Conservation (phyloP, 1,140 invertebrate genomes). For the Macrocentrus cingulum region DNA sequence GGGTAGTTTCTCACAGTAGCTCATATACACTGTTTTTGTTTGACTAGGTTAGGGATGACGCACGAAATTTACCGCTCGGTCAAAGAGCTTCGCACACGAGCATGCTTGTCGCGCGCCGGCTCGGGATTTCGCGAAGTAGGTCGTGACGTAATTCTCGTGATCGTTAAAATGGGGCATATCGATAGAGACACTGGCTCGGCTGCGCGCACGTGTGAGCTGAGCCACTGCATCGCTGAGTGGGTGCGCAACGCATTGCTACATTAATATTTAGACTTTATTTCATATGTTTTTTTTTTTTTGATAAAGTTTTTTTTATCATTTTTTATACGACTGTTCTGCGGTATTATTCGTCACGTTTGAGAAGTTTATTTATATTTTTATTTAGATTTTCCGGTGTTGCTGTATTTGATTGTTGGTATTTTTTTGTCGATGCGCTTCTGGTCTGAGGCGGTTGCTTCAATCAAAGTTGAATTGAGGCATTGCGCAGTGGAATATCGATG, state of each 20-base stretch:
- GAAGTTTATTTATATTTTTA: conserved; percentile 8
- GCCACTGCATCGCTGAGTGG: neutral
- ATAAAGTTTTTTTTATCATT: too few species aligned
- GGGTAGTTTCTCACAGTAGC: too few species aligned
- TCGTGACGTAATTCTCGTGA: conserved; percentile 30
- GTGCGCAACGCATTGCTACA: neutral
- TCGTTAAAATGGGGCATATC: conserved; percentile 28
- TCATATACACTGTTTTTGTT: neutral
- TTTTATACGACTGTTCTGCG: too few species aligned
- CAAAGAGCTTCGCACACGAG: neutral
- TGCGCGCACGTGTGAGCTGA: conserved; percentile 8
- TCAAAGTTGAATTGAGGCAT: conserved; percentile 6
- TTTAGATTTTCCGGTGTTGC: neutral
- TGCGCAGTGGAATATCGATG: conserved; percentile 9
- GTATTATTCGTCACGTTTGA: too few species aligned
- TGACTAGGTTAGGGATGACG: neutral
- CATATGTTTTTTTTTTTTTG: neutral
- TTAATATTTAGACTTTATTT: neutral
- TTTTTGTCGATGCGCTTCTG: too few species aligned
- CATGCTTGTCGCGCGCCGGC: conserved; percentile 12
- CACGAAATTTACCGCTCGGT: neutral
- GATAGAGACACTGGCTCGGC: conserved; percentile 20
- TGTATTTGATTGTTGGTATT: neutral
- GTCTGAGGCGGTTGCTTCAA: neutral
- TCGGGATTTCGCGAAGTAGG: conserved; percentile 23